phyloP scores from a whole-genome alignment of 2,797 vertebrate species.

The Bradypus variegatus region DNA sequence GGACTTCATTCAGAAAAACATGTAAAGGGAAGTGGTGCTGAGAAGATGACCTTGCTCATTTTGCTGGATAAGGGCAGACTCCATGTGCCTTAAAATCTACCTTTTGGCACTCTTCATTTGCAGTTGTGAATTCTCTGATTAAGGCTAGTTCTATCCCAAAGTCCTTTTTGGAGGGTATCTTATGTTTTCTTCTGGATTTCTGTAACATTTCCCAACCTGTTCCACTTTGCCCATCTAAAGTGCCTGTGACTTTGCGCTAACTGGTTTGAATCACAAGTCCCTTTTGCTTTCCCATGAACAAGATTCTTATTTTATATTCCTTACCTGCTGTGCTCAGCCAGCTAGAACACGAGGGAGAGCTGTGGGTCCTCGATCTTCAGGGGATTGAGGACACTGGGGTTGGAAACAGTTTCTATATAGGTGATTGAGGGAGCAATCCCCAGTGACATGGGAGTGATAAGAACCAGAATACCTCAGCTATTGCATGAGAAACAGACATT shows the following conservation, averaged over 20 bases:
- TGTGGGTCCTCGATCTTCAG: too few species aligned
- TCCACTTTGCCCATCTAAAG: not conserved
- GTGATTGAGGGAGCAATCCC: too few species aligned
- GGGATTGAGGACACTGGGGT: too few species aligned
- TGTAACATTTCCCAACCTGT: not conserved
- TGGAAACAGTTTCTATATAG: too few species aligned
- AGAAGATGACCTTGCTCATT: not conserved
- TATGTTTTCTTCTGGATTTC: not conserved
- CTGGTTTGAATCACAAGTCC: not conserved
- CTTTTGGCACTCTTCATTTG: not conserved
- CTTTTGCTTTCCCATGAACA: not conserved
- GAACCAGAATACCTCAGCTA: too few species aligned
- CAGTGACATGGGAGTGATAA: too few species aligned
- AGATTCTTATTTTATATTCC: not conserved
- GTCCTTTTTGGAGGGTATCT: not conserved
- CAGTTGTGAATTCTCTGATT: not conserved
- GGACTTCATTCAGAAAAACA: not conserved
- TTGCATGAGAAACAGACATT: too few species aligned
- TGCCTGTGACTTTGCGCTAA: not conserved
- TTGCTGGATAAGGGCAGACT: not conserved
- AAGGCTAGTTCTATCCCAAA: not conserved
- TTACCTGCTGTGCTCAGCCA: too few species aligned
- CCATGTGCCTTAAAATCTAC: not conserved
- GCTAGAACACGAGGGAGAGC: too few species aligned
- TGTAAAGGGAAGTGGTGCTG: not conserved